phyloP scores from a whole-genome alignment of 2,113 vertebrate genomes.

The Vidua macroura region DNA sequence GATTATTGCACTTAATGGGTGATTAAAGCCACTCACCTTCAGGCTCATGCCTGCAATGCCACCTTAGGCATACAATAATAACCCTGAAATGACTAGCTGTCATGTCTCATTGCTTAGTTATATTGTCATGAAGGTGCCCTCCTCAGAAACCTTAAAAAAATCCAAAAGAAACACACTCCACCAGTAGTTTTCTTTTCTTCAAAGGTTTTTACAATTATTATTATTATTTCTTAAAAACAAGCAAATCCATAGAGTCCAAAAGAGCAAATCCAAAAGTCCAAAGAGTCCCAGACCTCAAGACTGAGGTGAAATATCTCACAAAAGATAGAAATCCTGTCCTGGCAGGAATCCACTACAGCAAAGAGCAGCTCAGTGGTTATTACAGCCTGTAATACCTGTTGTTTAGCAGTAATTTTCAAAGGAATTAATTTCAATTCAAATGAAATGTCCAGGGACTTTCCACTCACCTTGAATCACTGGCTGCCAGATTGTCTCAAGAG shows the following conservation, averaged over 20 bases:
- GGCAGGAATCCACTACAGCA: background rate
- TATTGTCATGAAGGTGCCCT: conserved; percentile 33
- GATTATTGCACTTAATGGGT: conserved; percentile 55
- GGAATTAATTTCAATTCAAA: background rate
- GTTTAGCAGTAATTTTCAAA: background rate
- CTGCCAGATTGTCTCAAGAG: background rate
- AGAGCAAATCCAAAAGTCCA: too few relatives aligned
- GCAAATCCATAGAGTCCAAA: conserved; percentile 10
- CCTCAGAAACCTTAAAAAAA: conserved; percentile 20
- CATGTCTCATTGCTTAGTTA: conserved; percentile 63
- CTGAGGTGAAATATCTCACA: background rate
- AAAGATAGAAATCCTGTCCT: background rate
- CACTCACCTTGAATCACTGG: background rate
- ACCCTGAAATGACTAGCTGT: conserved; percentile 50
- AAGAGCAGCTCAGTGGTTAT: background rate
- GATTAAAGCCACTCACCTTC: conserved; percentile 56
- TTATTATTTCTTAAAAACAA: conserved; percentile 20
- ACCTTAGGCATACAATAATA: conserved; percentile 61
- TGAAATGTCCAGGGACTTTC: background rate
- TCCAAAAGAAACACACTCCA: conserved; percentile 8
- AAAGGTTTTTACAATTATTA: background rate
- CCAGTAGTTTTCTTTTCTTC: conserved; percentile 5
- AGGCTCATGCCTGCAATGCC: conserved; percentile 43
- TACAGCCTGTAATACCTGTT: background rate
- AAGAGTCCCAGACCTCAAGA: background rate